Evolutionary conservation across 2,888 invertebrate genomes (phyloP).

Genomic region (Drosophila yooni): DNA sequence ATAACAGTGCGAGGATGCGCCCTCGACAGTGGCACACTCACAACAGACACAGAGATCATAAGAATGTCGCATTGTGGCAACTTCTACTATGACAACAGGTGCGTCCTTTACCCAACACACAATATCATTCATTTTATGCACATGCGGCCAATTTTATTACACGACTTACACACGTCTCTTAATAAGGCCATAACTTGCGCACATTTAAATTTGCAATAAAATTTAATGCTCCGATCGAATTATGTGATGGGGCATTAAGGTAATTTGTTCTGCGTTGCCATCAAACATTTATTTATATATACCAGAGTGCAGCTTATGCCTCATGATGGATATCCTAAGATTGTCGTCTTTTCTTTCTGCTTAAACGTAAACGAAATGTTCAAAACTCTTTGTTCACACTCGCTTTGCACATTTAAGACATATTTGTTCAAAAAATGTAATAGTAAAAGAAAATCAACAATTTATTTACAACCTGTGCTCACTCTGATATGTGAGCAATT

Average conservation of each 20-base stretch:
- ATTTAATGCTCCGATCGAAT: constrained; percentile 21
- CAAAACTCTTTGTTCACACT: not conserved
- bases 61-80: constrained; percentile 99
- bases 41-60: constrained; percentile 98
- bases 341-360: not conserved
- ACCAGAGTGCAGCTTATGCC: too few relatives aligned
- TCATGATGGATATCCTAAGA: not conserved
- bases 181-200: constrained; percentile 14
- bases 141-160: constrained; percentile 6
- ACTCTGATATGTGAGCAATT: not conserved
- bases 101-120: constrained; percentile 58
- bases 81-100: constrained; percentile 95
- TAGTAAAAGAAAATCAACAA: not conserved
- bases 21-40: constrained; percentile 96
- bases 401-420: not conserved
- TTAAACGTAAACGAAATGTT: not conserved
- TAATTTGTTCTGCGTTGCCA: not conserved
- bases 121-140: constrained; percentile 3
- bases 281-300: not conserved
- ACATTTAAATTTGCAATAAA: constrained; percentile 15
- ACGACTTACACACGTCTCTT: constrained; percentile 1
- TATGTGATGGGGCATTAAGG: constrained; percentile 12
- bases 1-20: constrained; percentile 97
- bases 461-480: not conserved
- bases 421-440: not conserved